Conservation (phyloP, 2,797 vertebrate genomes). For the Etheostoma nigrum region DNA sequence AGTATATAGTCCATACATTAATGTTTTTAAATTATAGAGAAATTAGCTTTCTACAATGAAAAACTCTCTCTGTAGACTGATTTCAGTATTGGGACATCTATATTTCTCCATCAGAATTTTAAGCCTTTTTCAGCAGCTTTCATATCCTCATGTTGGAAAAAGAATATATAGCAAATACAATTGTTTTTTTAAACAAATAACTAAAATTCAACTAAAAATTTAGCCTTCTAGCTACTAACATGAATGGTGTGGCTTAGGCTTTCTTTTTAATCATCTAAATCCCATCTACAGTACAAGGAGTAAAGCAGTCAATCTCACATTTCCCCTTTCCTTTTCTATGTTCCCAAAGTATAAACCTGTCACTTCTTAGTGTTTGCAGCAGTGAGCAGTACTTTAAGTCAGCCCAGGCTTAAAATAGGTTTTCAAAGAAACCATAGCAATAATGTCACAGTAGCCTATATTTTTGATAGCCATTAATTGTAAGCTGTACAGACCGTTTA, state of each 20-base stretch:
- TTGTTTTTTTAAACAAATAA: not conserved
- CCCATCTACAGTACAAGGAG: not conserved
- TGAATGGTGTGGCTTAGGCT: not conserved
- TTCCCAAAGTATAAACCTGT: conserved; percentile 2
- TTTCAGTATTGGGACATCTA: not conserved
- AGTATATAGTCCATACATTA: not conserved
- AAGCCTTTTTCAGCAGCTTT: not conserved
- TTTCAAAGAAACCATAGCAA: conserved; percentile 42
- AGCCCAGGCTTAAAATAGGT: conserved; percentile 6
- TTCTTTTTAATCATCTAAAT: conserved; percentile 1
- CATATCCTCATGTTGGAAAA: not conserved
- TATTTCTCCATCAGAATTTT: too few species aligned
- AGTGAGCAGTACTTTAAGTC: conserved; percentile 5
- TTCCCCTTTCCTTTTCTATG: not conserved
- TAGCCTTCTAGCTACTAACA: not conserved
- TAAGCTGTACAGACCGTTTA: conserved; percentile 26
- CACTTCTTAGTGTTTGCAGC: not conserved
- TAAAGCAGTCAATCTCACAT: not conserved
- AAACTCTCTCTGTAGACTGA: not conserved
- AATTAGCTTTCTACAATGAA: not conserved
- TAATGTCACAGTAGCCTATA: conserved; percentile 40
- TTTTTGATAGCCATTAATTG: conserved; percentile 43
- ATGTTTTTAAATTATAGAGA: too few species aligned
- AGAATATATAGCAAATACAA: not conserved
- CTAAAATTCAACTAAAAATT: not conserved